Base-by-base conservation (phyloP, 2,888 invertebrate species). In the Agrotis ipsilon region DNA sequence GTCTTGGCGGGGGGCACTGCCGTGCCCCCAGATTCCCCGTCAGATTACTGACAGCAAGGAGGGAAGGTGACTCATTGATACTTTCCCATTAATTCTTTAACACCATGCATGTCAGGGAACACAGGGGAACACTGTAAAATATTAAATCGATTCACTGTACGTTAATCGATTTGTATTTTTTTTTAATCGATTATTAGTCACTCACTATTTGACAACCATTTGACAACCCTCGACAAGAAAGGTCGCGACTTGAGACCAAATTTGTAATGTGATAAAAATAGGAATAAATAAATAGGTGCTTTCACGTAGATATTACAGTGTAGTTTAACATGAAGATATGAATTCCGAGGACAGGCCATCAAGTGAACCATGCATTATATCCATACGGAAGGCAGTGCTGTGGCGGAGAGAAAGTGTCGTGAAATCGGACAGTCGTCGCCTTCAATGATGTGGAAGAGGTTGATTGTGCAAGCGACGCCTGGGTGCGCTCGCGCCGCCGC, bases 361-460 rank as follows among this genome's bases (percentile, higher is more conserved):
- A 78, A 82, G 78, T 83, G 81, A 87, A 90, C 84, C 86, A 94
- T 94, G 93, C 82, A 73, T 88, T 82, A 60, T 83, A 82, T 72
- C 54, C 54, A 79, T 83, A 81, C 74, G 78, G 85, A 86, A 87
- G 86, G 83, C 84, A 87, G 87, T 87, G 87, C 87, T 84, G 86
- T 88, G 89, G 88, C 84, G 88, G 93, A 93, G 96, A 96, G 96
- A 96, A 96, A 96, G 96, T 96, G 93, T 94, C 94, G 91, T 94
- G 94, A 95, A 94, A 94, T 94, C 93, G 87, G 87, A 92, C 92
- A 93, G 92, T 94, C 88, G 92, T 94, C 88, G 92, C 94, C 94
- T 95, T 94, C 95, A 94, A 92, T 95, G 95, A 96, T 95, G 96
- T 96, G 95, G 96, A 95, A 94, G 95, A 95, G 94, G 94, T 93